These are phyloP conservation scores for Scopus umbretta DNA, from an alignment of 2,113 vertebrate species.

Conservation along the genomic window DNA sequence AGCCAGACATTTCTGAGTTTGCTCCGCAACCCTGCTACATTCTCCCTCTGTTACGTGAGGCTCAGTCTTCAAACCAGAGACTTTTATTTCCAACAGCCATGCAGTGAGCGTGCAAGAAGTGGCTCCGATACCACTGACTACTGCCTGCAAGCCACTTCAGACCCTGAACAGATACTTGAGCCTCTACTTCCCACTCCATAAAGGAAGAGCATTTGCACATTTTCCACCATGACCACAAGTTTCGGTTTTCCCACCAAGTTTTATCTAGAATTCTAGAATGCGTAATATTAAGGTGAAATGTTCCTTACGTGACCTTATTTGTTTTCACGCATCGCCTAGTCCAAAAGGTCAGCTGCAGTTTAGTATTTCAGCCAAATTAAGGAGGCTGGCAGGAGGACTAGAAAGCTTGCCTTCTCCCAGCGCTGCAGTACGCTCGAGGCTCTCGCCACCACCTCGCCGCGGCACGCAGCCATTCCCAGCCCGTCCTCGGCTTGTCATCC, in stretches of 20 bases:
- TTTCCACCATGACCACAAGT: background rate
- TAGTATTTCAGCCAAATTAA: background rate
- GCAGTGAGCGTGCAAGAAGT: background rate
- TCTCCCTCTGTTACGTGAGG: background rate
- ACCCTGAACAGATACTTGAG: background rate
- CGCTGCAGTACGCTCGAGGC: fast-evolving
- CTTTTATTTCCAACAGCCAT: background rate
- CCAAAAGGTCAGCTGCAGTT: background rate
- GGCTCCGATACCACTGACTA: background rate
- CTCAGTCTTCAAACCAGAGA: background rate
- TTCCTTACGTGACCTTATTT: background rate
- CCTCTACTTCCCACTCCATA: background rate
- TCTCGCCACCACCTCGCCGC: background rate
- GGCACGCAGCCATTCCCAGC: background rate
- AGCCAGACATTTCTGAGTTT: background rate
- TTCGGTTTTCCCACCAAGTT: background rate
- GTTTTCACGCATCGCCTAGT: background rate
- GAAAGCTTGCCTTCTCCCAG: background rate
- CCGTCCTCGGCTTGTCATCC: background rate
- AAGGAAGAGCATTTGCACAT: background rate
- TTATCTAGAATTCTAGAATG: background rate
- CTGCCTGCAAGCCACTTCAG: background rate
- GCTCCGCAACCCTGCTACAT: background rate
- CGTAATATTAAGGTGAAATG: background rate
- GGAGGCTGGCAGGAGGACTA: background rate